Evolutionary conservation across 2,888 invertebrate species (phyloP).

Genomic region (Andricus quercusramuli): DNA sequence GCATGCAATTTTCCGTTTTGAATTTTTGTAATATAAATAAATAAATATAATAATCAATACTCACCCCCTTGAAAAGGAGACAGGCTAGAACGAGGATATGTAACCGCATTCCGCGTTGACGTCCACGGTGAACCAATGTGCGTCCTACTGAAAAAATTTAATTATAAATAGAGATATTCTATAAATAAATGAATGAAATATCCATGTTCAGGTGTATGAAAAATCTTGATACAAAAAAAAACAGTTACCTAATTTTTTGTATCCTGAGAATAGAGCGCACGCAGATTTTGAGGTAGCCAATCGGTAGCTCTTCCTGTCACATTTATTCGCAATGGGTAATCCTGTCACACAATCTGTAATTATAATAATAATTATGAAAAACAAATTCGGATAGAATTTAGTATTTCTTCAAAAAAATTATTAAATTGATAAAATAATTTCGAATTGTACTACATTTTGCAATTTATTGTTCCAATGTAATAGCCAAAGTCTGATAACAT

Average conservation of each 20-base stretch:
- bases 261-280: conserved; percentile 12
- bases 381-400: background rate
- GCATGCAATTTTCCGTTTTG: background rate
- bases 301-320: conserved; percentile 4
- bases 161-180: background rate
- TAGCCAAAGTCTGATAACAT: background rate
- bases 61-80: conserved; percentile 80
- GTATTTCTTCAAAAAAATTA: background rate
- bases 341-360: background rate
- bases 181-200: background rate
- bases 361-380: background rate
- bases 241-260: conserved; percentile 25
- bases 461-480: conserved; percentile 20
- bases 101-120: conserved; percentile 79
- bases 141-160: conserved; percentile 57
- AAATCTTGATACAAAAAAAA: background rate
- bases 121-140: conserved; percentile 71
- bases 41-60: conserved; percentile 61
- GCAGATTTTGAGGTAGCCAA: conserved; percentile 12
- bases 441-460: background rate
- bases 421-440: background rate
- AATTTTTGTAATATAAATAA: background rate
- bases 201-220: background rate
- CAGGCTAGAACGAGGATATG: conserved; percentile 78
- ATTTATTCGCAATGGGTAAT: conserved; percentile 15